Percentiles rank a stretch among this genome's conserved stretches.
These are phyloP conservation scores for Trogon surrucura DNA, from an alignment of 2,113 vertebrate genomes.

Conservation along the genomic window DNA sequence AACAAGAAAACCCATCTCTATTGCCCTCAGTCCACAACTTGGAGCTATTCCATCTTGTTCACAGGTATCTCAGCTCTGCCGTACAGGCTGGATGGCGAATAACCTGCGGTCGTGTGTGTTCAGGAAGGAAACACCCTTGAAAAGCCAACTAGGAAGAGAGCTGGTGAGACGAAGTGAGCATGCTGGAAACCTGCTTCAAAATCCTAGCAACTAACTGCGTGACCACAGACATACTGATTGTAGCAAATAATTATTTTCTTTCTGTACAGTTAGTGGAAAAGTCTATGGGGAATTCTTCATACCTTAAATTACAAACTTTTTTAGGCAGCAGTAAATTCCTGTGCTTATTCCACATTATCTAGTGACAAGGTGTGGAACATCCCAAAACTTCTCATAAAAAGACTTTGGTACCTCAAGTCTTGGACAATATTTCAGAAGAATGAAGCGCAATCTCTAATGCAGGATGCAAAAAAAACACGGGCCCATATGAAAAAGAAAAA, in stretches of 20 bases:
- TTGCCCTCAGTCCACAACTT: neutral
- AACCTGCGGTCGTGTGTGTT: neutral
- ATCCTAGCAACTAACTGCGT: neutral
- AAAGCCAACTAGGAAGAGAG: neutral
- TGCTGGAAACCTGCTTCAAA: neutral
- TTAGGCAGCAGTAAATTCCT: neutral
- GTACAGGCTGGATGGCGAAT: neutral
- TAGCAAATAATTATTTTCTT: neutral
- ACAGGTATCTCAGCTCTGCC: neutral
- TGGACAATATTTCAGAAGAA: neutral
- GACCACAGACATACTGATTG: neutral
- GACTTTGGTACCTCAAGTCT: neutral
- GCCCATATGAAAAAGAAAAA: neutral
- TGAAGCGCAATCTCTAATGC: neutral
- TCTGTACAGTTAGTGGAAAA: neutral
- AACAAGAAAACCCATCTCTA: neutral
- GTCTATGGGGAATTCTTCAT: neutral
- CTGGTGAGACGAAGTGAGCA: fast-evolving
- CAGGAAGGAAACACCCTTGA: neutral
- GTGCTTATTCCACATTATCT: neutral
- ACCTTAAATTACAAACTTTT: neutral
- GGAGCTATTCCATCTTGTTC: neutral
- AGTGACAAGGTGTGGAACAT: neutral
- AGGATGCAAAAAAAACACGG: neutral
- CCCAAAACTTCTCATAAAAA: neutral